Base-by-base conservation (phyloP, 2,888 invertebrate species). In the Melanostoma scalare region DNA sequence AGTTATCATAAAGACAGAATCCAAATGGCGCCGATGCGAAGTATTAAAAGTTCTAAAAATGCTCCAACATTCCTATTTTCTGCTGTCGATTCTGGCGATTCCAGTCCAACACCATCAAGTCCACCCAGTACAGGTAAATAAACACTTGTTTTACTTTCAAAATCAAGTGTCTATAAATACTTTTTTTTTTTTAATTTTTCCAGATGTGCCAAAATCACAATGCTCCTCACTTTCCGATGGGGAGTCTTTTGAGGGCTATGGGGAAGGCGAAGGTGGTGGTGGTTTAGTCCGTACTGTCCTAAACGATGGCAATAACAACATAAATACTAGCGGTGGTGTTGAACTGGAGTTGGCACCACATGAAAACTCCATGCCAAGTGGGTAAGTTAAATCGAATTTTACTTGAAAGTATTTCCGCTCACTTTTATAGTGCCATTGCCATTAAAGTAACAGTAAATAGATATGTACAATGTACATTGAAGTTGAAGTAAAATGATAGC, bases 201-300 rank as follows among this genome's bases (percentile, higher is more conserved):
- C 63, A 85, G 91, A 89, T 82, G 89, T 89, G 30, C 89, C 90
- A 52, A 91, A 91, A 88, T 91, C 91, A 36, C 91, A 92, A 86
- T 92, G 92, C 38, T 92, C 90, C 76, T 93, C 93, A 74, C 92
- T 96, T 86, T 96, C 96, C 3, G 96, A 96, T 88, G 95, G 94
- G 8, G 96, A 96, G 90, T 96, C 95, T 90, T 96, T 94, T 91
- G 96, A 96, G 90, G 96, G 96, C 90, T 95, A 94, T 88, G 95
- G 95, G 1, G 95, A 95, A 89, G 93, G 92, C 74, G 94, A 89
- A 67, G 87, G 86, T 50, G 85, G 80, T 58, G 86, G 86, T 36
- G 60, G 61, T 44, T 76, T 52, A 36, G 58, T 71, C 44, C 74
- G 79, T 53, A 86, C 72, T 71, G 76, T 69, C 69, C 81, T 76